Evolutionary conservation across 1,140 invertebrate species (phyloP), one percentile per base, ranked within the genome.

Genomic region (Camponotus floridanus): DNA sequence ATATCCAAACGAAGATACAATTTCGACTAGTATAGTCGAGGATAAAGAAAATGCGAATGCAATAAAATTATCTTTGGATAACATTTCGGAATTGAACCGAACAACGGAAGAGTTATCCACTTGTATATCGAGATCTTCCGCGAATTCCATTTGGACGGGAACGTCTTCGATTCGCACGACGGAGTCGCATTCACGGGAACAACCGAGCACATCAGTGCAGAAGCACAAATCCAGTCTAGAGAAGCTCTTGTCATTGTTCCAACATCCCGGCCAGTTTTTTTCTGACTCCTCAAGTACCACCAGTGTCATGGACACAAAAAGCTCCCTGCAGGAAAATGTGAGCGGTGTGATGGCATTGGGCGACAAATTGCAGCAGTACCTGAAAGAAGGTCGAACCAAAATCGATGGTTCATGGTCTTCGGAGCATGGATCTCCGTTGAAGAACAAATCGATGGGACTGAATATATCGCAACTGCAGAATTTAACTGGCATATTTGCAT

Each of bases 301-400:
- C 26, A 26, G 26, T 26, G 87, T 85, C 21, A 18, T 85, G 11
- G 88, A 91, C 3, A 57, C 42, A 13, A 90, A 73, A 48, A 91
- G 86, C 81, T 62, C 91, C 0, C 11, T 92, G 3, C 91, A 92
- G 33, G 90, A 86, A 31, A 86, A 87, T 39, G 85, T 91, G 6
- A 92, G 81, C 51, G 90, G 85, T 15, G 74, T 92, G 80, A 88
- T 93, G 81, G 85, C 89, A 7, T 61, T 92, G 5, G 92, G 92
- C 51, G 92, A 92, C 65, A 93, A 86, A 59, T 83, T 93, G 67
- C 92, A 93, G 51, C 91, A 92, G 62, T 93, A 92, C 67, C 64
- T 93, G 70, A 85, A 90, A 1, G 92, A 93, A 0, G 67, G 87
- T 5, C 85, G 68, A 67, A 76, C 74, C 45, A 90, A 78, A 45